Conservation (phyloP, 2,797 vertebrate genomes). For the Bufotes viridis region DNA sequence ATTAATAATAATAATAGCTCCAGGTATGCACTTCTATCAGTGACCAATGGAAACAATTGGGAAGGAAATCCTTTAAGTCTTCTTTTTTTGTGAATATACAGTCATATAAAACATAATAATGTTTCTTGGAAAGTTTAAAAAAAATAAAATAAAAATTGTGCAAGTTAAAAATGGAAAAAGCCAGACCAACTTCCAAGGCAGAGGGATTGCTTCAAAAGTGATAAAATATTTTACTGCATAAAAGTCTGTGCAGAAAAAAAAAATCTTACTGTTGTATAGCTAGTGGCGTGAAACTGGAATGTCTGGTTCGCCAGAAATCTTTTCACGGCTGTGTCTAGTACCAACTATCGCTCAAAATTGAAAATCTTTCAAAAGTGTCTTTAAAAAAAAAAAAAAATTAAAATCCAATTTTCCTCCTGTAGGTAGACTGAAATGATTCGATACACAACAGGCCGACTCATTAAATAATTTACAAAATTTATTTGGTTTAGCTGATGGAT, state of each 20-base stretch:
- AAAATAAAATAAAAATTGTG: neutral
- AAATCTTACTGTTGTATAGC: neutral
- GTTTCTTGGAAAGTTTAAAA: neutral
- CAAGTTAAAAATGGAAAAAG: neutral
- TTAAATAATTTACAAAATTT: no score
- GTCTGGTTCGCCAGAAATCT: neutral
- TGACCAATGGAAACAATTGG: neutral
- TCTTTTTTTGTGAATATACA: neutral
- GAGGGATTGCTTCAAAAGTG: neutral
- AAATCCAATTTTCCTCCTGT: no score
- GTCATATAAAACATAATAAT: neutral
- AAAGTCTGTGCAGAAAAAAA: neutral
- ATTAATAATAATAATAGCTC: neutral
- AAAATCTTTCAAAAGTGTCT: neutral
- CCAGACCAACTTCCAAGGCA: neutral
- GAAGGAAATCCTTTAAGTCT: neutral
- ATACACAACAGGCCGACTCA: no score
- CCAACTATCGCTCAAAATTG: neutral
- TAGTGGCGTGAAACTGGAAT: neutral
- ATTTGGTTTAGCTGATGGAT: no score
- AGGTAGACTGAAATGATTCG: no score
- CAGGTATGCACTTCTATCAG: neutral
- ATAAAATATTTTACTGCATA: neutral
- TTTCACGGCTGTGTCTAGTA: neutral
- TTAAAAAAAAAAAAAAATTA: neutral